A percentile compares a stretch with the other conserved stretches of the same genome.
Conservation (phyloP, 2,113 vertebrate genomes). For the Apus apus region DNA sequence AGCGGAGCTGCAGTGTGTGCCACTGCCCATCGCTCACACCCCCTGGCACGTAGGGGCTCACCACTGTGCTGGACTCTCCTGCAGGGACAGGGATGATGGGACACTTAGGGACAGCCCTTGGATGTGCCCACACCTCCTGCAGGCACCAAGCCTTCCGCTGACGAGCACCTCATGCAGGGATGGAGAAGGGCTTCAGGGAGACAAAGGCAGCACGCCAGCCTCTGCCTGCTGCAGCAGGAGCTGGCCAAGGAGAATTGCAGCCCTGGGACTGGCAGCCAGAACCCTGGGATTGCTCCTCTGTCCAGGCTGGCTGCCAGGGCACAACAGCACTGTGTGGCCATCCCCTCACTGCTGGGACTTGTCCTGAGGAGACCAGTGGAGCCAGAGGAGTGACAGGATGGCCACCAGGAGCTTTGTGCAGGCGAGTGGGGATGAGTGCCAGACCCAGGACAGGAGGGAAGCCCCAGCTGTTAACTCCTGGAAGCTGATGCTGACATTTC, state of each 20-base stretch:
- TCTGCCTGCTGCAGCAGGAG: neutral
- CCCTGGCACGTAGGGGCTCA: constrained; percentile 88
- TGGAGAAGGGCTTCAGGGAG: neutral
- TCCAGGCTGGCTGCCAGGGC: neutral
- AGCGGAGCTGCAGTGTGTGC: constrained; percentile 93
- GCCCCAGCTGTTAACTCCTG: neutral
- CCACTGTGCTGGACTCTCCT: constrained; percentile 96
- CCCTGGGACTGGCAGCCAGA: neutral
- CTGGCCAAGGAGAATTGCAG: neutral
- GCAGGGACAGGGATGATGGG: neutral
- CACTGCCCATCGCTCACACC: constrained; percentile 95
- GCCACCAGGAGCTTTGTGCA: accelerated
- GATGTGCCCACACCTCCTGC: accelerated
- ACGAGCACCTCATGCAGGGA: accelerated
- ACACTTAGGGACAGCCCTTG: neutral
- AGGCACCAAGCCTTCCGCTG: neutral
- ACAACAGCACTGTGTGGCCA: accelerated
- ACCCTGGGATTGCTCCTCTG: neutral
- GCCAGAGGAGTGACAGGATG: neutral
- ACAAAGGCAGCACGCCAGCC: accelerated
- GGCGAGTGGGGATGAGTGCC: neutral
- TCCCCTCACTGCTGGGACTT: neutral
- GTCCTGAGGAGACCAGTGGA: neutral
- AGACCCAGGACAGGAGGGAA: neutral
- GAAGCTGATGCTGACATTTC: neutral